Conservation (phyloP, 1,140 invertebrate genomes). For the Dendrolimus punctatus region DNA sequence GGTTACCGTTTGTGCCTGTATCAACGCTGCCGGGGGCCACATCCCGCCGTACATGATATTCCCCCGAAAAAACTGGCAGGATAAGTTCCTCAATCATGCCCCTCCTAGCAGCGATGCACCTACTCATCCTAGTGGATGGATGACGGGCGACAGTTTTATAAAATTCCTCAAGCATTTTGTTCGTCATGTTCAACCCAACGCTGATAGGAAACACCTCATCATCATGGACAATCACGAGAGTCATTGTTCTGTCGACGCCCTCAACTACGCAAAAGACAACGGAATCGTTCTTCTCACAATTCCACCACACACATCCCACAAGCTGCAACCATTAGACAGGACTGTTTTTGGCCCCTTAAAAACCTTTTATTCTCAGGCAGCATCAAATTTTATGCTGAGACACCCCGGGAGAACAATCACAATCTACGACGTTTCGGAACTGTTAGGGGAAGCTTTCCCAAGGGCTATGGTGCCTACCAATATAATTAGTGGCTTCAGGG, state of each 20-base stretch:
- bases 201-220: conserved; percentile 9
- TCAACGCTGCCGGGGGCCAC: conserved; percentile 46
- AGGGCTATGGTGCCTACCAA: not conserved
- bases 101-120: conserved; percentile 48
- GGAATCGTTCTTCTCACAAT: conserved; percentile 36
- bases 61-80: conserved; percentile 33
- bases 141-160: conserved; percentile 43
- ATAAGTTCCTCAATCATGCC: conserved; percentile 51
- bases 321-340: conserved; percentile 42
- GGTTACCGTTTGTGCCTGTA: conserved; percentile 18
- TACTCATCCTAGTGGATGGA: conserved; percentile 62
- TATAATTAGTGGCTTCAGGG: conserved; percentile 1
- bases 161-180: conserved; percentile 14
- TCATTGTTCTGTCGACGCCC: conserved; percentile 23
- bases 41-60: conserved; percentile 58
- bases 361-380: conserved; percentile 13
- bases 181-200: conserved; percentile 2
- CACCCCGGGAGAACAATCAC: conserved; percentile 35
- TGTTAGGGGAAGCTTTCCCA: conserved; percentile 7
- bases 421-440: conserved; percentile 34
- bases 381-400: conserved; percentile 25
- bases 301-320: conserved; percentile 26
- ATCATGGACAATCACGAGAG: conserved; percentile 29
- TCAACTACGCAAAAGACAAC: conserved; percentile 31
- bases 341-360: conserved; percentile 51